Percentiles rank a stretch among this genome's conserved stretches.
Evolutionary conservation across 2,888 invertebrate genomes (phyloP).

Genomic region (Actias luna): DNA sequence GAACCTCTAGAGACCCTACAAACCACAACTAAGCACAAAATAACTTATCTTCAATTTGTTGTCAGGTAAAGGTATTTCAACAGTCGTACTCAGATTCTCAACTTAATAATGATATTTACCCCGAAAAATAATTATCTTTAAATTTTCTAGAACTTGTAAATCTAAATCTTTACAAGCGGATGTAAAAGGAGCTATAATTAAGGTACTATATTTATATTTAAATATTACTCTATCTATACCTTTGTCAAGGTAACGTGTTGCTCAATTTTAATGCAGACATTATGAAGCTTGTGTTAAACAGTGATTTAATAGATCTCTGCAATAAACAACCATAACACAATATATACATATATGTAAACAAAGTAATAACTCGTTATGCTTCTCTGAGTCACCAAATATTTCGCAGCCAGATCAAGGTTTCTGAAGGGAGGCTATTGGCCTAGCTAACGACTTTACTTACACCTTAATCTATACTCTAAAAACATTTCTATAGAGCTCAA

Average conservation of each 20-base stretch:
- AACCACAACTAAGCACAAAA: too few relatives aligned
- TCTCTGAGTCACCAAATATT: conserved; percentile 51
- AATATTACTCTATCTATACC: not conserved
- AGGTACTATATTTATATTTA: too few relatives aligned
- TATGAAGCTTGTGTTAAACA: not conserved
- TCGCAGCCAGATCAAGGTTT: conserved; percentile 56
- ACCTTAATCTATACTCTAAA: conserved; percentile 6
- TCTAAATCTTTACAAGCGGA: too few relatives aligned
- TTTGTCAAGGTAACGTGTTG: not conserved
- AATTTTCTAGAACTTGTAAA: too few relatives aligned
- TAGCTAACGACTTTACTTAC: conserved; percentile 33
- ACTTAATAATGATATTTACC: too few relatives aligned
- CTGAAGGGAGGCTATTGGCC: conserved; percentile 55
- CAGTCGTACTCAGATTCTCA: too few relatives aligned
- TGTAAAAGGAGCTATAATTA: too few relatives aligned
- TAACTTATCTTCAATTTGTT: too few relatives aligned
- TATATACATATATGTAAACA: conserved; percentile 30
- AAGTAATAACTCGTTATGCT: conserved; percentile 21
- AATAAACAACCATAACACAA: conserved; percentile 4
- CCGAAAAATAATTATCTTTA: too few relatives aligned
- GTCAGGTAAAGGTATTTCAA: too few relatives aligned
- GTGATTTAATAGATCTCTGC: not conserved
- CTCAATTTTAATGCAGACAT: not conserved
- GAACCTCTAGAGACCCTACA: too few relatives aligned
- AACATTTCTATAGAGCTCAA: not conserved